Conservation (phyloP, 1,140 invertebrate species). For the Diorhabda sublineata region DNA sequence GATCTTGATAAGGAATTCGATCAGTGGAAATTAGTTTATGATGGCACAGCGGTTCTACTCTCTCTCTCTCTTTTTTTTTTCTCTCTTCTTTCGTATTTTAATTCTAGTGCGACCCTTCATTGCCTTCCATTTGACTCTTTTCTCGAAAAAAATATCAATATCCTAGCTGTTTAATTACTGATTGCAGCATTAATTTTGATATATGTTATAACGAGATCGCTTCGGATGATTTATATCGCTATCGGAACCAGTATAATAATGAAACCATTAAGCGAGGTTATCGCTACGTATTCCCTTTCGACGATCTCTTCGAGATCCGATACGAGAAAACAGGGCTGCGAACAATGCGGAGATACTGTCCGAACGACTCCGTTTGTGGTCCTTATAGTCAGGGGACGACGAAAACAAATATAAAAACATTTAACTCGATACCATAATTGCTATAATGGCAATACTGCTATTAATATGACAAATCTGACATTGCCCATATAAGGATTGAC, state of each 20-base stretch:
- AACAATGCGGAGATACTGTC: slow-evolving; percentile 18
- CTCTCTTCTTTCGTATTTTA: not conserved
- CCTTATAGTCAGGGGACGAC: not conserved
- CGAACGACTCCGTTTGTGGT: not conserved
- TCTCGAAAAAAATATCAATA: slow-evolving; percentile 19
- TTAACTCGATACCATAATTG: not conserved
- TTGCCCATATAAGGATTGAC: too few species aligned
- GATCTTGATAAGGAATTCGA: slow-evolving; percentile 2
- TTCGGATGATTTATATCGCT: slow-evolving; percentile 27
- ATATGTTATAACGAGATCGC: slow-evolving; percentile 26
- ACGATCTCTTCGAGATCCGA: slow-evolving; percentile 22
- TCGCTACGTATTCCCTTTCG: slow-evolving; percentile 24
- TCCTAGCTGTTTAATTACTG: slow-evolving; percentile 25
- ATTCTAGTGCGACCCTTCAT: too few species aligned
- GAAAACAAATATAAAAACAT: not conserved
- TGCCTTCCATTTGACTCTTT: not conserved
- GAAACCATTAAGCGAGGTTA: slow-evolving; percentile 31
- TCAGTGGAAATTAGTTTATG: slow-evolving; percentile 2
- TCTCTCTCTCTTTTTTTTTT: not conserved
- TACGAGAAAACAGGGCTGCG: slow-evolving; percentile 13
- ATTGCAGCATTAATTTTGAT: slow-evolving; percentile 29
- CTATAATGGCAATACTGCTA: too few species aligned
- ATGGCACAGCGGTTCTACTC: not conserved
- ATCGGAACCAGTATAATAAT: slow-evolving; percentile 34
- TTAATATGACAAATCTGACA: too few species aligned